Conservation (phyloP, 2,888 invertebrate species). For the Endomychus coccineus region DNA sequence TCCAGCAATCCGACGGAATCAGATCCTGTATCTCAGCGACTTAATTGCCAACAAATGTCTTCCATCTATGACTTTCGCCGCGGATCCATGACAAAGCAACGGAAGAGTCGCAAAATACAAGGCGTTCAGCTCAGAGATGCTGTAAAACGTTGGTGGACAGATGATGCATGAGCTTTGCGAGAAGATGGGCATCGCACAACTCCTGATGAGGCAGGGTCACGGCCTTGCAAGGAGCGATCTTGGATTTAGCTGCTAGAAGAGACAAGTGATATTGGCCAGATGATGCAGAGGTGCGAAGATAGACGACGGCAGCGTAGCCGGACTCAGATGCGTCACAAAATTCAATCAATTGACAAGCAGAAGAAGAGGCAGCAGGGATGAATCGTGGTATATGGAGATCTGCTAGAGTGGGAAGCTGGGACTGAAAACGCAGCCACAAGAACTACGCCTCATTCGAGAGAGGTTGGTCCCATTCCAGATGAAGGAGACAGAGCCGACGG, state of each 20-base stretch:
- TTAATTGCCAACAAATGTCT: background rate
- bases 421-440: conserved; percentile 1
- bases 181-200: conserved; percentile 2
- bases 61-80: no score
- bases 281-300: conserved; percentile 5
- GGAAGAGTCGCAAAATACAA: background rate
- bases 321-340: no score
- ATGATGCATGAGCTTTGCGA: conserved; percentile 5
- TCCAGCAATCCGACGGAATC: no score
- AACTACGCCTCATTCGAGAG: conserved; percentile 1
- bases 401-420: no score
- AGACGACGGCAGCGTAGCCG: background rate
- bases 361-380: background rate
- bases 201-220: conserved; percentile 4
- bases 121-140: conserved; percentile 4
- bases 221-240: background rate
- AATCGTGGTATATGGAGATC: conserved; percentile 1
- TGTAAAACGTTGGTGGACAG: conserved; percentile 5
- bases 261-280: no score
- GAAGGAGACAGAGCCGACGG: conserved; percentile 2
- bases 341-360: background rate
- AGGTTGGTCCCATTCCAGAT: conserved; percentile 6
- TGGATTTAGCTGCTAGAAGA: background rate
- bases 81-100: no score
- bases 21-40: no score